A percentile compares a stretch with the other conserved stretches of the same genome.
Evolutionary conservation across 2,797 vertebrate genomes (phyloP).

Genomic region (Rhabdophis nuchalis): DNA sequence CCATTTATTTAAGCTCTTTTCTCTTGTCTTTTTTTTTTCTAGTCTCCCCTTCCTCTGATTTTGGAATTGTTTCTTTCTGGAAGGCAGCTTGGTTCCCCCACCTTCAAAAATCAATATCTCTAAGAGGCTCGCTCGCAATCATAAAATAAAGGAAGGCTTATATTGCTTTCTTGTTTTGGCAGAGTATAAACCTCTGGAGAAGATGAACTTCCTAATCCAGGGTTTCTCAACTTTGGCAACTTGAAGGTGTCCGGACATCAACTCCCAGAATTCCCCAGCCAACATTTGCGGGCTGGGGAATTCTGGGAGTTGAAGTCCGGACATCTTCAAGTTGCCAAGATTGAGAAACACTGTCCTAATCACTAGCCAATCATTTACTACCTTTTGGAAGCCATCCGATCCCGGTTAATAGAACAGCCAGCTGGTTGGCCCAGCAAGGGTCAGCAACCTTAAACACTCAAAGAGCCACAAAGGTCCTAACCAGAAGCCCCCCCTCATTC

Average conservation of each 20-base stretch:
- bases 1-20: not conserved
- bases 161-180: not conserved
- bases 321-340: too few relatives aligned
- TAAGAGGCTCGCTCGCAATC: not conserved
- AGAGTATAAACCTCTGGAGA: not conserved
- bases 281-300: too few relatives aligned
- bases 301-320: too few relatives aligned
- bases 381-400: not conserved
- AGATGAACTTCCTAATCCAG: not conserved
- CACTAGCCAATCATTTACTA: not conserved
- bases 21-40: too few relatives aligned
- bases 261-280: too few relatives aligned
- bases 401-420: not conserved
- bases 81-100: not conserved
- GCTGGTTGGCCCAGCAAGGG: too few relatives aligned
- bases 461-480: too few relatives aligned
- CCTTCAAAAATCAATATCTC: not conserved
- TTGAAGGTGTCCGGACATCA: too few relatives aligned
- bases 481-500: too few relatives aligned
- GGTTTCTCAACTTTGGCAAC: too few relatives aligned
- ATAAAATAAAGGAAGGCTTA: not conserved
- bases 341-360: too few relatives aligned
- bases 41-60: not conserved
- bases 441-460: too few relatives aligned
- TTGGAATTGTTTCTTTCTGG: not conserved